Base-by-base conservation (phyloP, 2,113 vertebrate genomes). In the Lepisosteus osseus region DNA sequence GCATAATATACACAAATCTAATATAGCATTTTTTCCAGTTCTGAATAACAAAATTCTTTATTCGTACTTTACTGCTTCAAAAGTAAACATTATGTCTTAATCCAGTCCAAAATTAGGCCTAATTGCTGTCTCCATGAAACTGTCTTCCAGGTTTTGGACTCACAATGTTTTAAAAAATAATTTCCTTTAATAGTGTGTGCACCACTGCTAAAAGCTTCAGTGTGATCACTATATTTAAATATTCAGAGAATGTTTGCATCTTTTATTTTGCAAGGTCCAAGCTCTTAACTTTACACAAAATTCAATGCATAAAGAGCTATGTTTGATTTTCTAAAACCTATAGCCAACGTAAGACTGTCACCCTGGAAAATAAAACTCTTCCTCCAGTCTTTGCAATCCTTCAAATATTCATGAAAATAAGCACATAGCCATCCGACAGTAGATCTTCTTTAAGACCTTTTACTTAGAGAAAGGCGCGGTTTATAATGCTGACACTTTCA, bases 401-500 rank as follows among this genome's bases (percentile, higher is more conserved):
- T 29, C 29, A 29, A 29, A 29, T 29, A 29, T 1, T 29, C 29
- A 29, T 29, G 29, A 29, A 29, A 29, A 29, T 29, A 51, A 51
- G 47, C 47, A 51, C 47, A 51, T 5, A 51, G 47, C 47, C 47
- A 51, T 51, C 47, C 1, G 5, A 51, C 47, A 6, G 47, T 9
- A 51, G 47, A 2, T 29, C 29, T 29, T 29, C 29, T 29, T 29
- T 51, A 51, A 51, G 5, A 51, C 5, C 47, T 0, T 51, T 6
- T 9, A 9, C 9, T 9, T 51, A 12, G 3, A 47, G 59, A 14
- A 7, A n/a, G 45, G 11, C 7, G 66, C 14, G 3, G 64, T 89
- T 92, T 95, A 99, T 89, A 99, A 93, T 40, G 96, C 95, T 3
- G 96, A 98, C 77, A 97, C 95, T 86, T 94, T 89, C 76, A 99